These are phyloP conservation scores for Ichneumoninae sp. DNA, from an alignment of 2,888 invertebrate species.

Conservation along the genomic window DNA sequence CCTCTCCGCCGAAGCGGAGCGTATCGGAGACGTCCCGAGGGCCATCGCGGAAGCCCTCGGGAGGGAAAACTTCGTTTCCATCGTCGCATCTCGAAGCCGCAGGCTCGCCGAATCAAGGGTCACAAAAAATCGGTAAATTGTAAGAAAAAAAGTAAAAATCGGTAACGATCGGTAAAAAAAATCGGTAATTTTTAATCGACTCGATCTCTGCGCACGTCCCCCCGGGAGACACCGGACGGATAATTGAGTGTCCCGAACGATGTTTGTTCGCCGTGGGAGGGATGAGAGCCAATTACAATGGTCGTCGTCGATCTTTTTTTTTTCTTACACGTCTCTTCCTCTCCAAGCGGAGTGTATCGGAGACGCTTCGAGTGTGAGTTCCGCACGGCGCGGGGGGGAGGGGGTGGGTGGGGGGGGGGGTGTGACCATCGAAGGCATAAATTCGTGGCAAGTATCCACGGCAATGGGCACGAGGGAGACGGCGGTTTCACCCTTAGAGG, in stretches of 20 bases:
- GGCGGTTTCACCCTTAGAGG: constrained; percentile 76
- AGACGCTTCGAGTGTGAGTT: constrained; percentile 42
- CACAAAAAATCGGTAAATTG: constrained; percentile 26
- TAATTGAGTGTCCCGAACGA: not conserved
- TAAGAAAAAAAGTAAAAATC: not conserved
- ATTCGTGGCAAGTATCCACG: constrained; percentile 79
- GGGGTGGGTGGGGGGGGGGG: not conserved
- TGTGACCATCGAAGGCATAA: constrained; percentile 72
- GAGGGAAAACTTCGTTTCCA: not conserved
- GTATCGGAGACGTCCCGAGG: constrained; percentile 47
- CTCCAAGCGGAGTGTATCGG: constrained; percentile 46
- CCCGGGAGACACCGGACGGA: not conserved
- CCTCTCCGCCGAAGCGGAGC: constrained; percentile 16
- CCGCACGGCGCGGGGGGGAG: constrained; percentile 21
- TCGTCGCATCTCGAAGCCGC: not conserved
- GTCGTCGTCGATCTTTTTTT: constrained; percentile 63
- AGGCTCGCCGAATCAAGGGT: not conserved
- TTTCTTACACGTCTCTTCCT: not conserved
- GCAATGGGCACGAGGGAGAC: constrained; percentile 66
- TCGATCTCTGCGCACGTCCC: not conserved
- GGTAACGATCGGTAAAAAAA: constrained; percentile 22
- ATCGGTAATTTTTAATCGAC: constrained; percentile 9
- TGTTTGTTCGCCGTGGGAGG: constrained; percentile 3
- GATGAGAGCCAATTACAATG: constrained; percentile 59
- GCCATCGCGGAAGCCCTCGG: not conserved